phyloP scores from a whole-genome alignment of 2,888 invertebrate species.

The Nomada fucata region DNA sequence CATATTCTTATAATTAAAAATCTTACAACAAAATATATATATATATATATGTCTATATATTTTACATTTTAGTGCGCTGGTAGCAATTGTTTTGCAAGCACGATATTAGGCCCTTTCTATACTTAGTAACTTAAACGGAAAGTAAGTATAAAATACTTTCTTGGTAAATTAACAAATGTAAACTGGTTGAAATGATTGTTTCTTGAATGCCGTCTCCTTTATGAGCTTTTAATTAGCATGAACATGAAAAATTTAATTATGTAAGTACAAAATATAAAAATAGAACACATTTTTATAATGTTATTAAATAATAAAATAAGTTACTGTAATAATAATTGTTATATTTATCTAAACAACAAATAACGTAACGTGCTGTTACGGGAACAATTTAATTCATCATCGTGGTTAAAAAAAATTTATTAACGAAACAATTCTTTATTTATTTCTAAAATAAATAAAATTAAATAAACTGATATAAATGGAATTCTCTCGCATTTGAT shows the following conservation, averaged over 20 bases:
- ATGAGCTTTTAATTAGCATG: too few relatives aligned
- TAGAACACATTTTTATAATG: background rate
- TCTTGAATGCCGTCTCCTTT: background rate
- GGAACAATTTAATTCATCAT: constrained; percentile 58
- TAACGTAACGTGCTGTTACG: constrained; percentile 24
- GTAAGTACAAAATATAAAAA: constrained; percentile 10
- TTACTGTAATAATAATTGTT: background rate
- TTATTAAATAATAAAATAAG: background rate
- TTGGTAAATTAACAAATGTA: background rate
- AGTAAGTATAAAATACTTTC: background rate
- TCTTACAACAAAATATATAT: constrained; percentile 9
- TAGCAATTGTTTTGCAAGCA: background rate
- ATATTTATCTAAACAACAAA: constrained; percentile 6
- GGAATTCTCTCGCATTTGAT: constrained; percentile 27
- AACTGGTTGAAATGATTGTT: background rate
- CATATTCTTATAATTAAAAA: constrained; percentile 11
- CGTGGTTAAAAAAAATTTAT: constrained; percentile 29
- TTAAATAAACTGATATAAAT: constrained; percentile 54
- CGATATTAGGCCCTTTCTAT: background rate
- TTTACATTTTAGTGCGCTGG: background rate
- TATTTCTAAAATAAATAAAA: constrained; percentile 61
- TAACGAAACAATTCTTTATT: constrained; percentile 14
- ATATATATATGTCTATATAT: background rate
- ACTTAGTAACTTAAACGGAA: background rate
- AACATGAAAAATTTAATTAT: background rate